phyloP scores from a whole-genome alignment of 2,888 invertebrate genomes.

The Ametastegia equiseti region DNA sequence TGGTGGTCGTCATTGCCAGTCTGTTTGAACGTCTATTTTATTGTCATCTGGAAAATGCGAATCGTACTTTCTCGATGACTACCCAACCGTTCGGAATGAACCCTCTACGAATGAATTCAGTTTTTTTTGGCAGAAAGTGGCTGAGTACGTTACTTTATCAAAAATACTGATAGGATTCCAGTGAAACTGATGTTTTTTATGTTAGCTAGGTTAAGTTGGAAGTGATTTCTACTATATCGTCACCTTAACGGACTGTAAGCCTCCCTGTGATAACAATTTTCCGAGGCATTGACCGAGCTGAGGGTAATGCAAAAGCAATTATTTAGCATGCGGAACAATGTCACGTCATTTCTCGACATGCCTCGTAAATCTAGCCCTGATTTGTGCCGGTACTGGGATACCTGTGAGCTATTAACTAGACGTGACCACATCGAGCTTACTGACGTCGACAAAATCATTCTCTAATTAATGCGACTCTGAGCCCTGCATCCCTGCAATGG shows the following conservation, averaged over 20 bases:
- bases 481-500: neutral
- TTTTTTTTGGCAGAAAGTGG: too few species aligned
- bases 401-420: slow-evolving; percentile 56
- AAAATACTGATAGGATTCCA: too few species aligned
- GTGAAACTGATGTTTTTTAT: too few species aligned
- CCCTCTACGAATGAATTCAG: too few species aligned
- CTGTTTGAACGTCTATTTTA: too few species aligned
- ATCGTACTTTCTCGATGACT: too few species aligned
- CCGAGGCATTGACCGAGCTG: neutral
- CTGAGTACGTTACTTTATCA: too few species aligned
- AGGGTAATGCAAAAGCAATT: slow-evolving; percentile 7
- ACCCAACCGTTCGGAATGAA: too few species aligned
- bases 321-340: slow-evolving; percentile 9
- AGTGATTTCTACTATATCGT: too few species aligned
- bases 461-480: slow-evolving; percentile 59
- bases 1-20: neutral
- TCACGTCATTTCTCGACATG: slow-evolving; percentile 35
- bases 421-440: slow-evolving; percentile 56
- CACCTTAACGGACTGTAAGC: neutral
- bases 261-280: neutral
- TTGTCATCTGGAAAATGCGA: too few species aligned
- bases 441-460: slow-evolving; percentile 60
- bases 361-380: slow-evolving; percentile 29
- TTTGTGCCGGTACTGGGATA: neutral
- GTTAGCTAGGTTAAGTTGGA: too few species aligned